These are phyloP conservation scores for Ericerus pela DNA, from an alignment of 1,140 invertebrate species.

Conservation along the genomic window DNA sequence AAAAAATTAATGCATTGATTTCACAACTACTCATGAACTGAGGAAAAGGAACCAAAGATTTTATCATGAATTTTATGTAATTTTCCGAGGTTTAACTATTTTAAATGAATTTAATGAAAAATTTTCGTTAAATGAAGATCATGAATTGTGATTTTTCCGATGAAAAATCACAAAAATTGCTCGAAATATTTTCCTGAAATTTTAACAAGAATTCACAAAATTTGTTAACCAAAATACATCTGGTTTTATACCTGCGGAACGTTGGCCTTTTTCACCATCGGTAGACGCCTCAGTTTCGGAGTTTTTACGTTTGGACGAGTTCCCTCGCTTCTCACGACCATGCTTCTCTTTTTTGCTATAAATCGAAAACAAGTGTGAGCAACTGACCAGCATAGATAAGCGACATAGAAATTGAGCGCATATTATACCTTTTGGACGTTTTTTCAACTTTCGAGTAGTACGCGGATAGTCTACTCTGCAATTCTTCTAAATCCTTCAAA, in stretches of 20 bases:
- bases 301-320: background rate
- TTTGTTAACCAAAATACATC: background rate
- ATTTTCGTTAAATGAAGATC: background rate
- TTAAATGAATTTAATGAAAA: background rate
- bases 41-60: too few species aligned
- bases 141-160: background rate
- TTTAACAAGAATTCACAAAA: background rate
- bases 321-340: background rate
- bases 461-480: slow-evolving; percentile 57
- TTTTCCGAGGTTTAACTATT: too few species aligned
- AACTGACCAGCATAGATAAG: slow-evolving; percentile 26
- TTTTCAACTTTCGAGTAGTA: slow-evolving; percentile 65
- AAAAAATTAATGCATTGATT: too few species aligned
- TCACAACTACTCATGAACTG: too few species aligned
- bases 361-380: background rate
- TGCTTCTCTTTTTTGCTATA: background rate
- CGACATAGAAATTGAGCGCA: background rate
- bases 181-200: background rate
- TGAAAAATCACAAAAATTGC: background rate
- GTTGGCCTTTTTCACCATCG: background rate
- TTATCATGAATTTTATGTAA: background rate
- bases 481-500: slow-evolving; percentile 53
- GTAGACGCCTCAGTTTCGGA: background rate
- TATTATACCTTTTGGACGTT: slow-evolving; percentile 24
- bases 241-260: background rate